Base-by-base conservation (phyloP, 2,113 vertebrate species). In the Thamnophis sirtalis region DNA sequence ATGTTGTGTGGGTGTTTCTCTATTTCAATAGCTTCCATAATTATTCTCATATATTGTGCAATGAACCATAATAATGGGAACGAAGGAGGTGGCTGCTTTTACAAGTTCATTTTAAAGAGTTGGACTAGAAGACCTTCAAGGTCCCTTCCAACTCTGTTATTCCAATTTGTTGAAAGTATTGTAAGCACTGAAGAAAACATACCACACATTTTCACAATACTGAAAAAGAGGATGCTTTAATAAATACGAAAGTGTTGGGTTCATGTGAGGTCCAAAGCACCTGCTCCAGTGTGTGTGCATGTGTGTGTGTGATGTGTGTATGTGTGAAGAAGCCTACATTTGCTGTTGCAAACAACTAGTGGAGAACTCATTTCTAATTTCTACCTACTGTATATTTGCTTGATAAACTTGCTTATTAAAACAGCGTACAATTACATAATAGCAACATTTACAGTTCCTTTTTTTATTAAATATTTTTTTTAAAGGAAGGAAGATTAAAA, bases 391-490 rank as follows among this genome's bases (percentile, higher is more conserved):
- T 6, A 95, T 92, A 95, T 91, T 51, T 93, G 48, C 92, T 60
- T 56, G 28, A 11, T 93, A 92, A 92, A 91, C 53, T 91, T 96
- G 53, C 85, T 21, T 49, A 87, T 92, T 95, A 87, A 92, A 92
- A 73, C 84, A 92, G n/a, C 92, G 60, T 56, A 93, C 55, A 96
- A 93, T 95, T 94, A 93, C 88, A 92, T 92, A 95, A 94, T 89
- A 89, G 17, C 93, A 93, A 92, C 93, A 93, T 95, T 96, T 95
- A 95, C 91, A 95, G 94, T 95, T 95, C 88, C 90, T 21, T 43
- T 80, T 80, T 43, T 80, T 73, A 80, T 43, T 43, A 43, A 80
- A 43, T 0, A 80, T 63, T 15, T n/a, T 68, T 73, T 80, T 80
- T 80, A 38, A 68, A 80, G 68, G 68, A 80, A 80, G 68, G 73